A percentile compares a stretch with the other conserved stretches of the same genome.
Evolutionary conservation across 2,888 invertebrate species (phyloP).

Genomic region (Lottia gigantea): DNA sequence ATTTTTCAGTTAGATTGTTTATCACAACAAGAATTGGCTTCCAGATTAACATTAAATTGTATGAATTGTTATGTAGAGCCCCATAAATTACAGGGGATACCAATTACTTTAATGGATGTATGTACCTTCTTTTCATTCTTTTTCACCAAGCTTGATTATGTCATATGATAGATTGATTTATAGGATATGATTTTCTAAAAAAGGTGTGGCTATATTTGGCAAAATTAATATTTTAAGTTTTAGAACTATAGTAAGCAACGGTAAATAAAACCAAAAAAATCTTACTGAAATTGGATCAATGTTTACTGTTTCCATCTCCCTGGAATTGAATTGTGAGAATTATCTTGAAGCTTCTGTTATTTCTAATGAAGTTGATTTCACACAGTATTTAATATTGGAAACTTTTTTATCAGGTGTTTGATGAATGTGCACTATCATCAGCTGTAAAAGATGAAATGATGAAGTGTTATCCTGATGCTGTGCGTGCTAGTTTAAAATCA

Average conservation of each 20-base stretch:
- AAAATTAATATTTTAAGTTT: too few relatives aligned
- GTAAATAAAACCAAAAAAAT: too few relatives aligned
- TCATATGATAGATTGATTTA: too few relatives aligned
- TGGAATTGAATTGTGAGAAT: too few relatives aligned
- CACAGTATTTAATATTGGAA: neutral
- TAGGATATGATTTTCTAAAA: too few relatives aligned
- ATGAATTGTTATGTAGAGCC: conserved; percentile 83
- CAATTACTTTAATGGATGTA: conserved; percentile 86
- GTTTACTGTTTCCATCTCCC: too few relatives aligned
- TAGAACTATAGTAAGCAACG: too few relatives aligned
- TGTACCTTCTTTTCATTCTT: conserved; percentile 37
- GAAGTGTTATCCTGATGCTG: conserved; percentile 87
- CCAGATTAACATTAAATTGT: conserved; percentile 87
- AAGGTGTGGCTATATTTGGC: too few relatives aligned
- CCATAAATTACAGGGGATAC: conserved; percentile 75
- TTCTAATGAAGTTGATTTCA: too few relatives aligned
- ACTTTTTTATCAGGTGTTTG: conserved; percentile 74
- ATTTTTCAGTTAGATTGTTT: conserved; percentile 81
- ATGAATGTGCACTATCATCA: conserved; percentile 84
- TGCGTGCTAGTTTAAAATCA: conserved; percentile 85
- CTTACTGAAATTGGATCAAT: too few relatives aligned
- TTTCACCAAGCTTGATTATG: too few relatives aligned
- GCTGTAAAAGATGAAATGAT: conserved; percentile 83
- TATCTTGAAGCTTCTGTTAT: too few relatives aligned
- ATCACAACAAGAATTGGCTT: conserved; percentile 84